Evolutionary conservation across 2,113 vertebrate genomes (phyloP).

Genomic region (Zootoca vivipara): DNA sequence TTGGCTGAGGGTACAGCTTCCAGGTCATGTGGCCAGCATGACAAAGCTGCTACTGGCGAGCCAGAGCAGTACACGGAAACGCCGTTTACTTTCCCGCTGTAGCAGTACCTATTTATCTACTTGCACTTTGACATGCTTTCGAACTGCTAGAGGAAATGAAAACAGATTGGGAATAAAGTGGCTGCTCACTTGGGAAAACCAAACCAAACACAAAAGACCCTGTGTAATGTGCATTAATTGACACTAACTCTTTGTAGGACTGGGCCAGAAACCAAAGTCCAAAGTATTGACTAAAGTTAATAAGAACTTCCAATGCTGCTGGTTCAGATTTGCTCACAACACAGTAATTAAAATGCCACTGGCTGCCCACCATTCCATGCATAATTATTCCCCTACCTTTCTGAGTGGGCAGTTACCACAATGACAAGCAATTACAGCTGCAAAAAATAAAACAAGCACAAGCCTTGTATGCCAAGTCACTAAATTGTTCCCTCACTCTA

Average conservation of each 20-base stretch:
- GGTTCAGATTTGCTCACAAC: conserved; percentile 4
- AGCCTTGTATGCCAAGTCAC: not conserved
- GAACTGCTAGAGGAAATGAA: too few species aligned
- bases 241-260: not conserved
- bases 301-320: not conserved
- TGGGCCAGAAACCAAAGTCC: not conserved
- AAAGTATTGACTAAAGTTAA: not conserved
- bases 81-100: too few species aligned
- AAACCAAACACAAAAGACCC: not conserved
- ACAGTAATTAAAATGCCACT: conserved; percentile 2
- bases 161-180: not conserved
- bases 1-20: too few species aligned
- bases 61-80: too few species aligned
- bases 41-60: too few species aligned
- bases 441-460: conserved; percentile 24
- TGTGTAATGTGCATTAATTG: conserved; percentile 1
- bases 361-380: not conserved
- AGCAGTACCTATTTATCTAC: too few species aligned
- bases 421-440: conserved; percentile 3
- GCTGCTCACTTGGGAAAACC: conserved; percentile 24
- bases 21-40: too few species aligned
- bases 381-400: not conserved
- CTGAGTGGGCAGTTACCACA: conserved; percentile 10
- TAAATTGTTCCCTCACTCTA: conserved; percentile 21
- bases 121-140: too few species aligned